Base-by-base conservation (phyloP, 37 sponge, comb jelly and placozoan genomes). In the Aphrocallistes beatrix region DNA sequence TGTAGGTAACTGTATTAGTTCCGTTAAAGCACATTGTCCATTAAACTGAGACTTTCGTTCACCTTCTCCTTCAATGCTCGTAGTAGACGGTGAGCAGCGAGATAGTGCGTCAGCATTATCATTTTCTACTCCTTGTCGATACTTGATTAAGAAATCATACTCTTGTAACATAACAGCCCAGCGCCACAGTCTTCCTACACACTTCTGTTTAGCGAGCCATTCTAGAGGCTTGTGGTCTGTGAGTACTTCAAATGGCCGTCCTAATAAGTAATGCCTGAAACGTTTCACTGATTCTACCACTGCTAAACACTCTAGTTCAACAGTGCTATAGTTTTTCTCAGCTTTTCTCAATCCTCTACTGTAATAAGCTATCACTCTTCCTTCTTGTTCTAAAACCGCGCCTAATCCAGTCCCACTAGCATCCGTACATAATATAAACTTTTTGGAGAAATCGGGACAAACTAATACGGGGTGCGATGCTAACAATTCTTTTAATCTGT, bases 101-200 rank as follows among this genome's bases (percentile, higher is more conserved):
- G 88, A 91, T 34, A 88, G 38, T 75, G 88, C 88, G 86, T 88
- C 88, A 0, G 87, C 88, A 83, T 91, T 91, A 21, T 48, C 87
- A 84, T 91, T 91, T 0, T 19, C 21, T 0, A 17, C 37, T 0
- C 91, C 91, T 28, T 51, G 86, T 0, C 87, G 38, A 37, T 91
- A 86, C 81, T 38, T 36, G 1, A 91, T 75, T 0, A 48, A 37
- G 37, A 91, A 91, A 25, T 39, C 50, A 69, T 75, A 91, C 75
- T 86, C 81, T 50, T 85, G 91, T 36, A 88, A n/a, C 10, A 51
- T 86, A 0, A 91, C 51, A 25, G 85, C 88, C 87, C 88, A 88
- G 23, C 88, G 50, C 83, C 85, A 86, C 10, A 91, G 82, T 51
- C 83, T 17, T 32, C 87, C n/a, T n/a, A n/a, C n/a, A n/a, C n/a